Conservation (phyloP, 2,888 invertebrate species). For the Meghimatium bilineatum region DNA sequence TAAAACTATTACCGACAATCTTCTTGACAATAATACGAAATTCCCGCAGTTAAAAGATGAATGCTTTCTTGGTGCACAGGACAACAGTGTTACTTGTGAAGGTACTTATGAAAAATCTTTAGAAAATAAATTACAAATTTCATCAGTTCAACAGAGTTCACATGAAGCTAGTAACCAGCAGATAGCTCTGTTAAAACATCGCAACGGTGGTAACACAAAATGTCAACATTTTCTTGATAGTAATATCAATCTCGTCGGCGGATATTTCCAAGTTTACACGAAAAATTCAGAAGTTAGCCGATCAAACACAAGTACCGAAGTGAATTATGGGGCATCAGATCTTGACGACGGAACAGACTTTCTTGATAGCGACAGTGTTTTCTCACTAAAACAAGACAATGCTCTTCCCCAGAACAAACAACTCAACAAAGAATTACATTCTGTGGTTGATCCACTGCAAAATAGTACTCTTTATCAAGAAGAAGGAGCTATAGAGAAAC, state of each 20-base stretch:
- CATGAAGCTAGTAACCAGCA: not conserved
- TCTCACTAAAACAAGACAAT: not conserved
- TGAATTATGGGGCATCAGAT: slow-evolving; percentile 2
- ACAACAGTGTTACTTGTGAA: not conserved
- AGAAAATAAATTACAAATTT: not conserved
- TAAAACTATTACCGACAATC: not conserved
- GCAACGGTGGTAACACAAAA: not conserved
- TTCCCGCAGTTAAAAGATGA: too few species aligned
- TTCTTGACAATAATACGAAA: not conserved
- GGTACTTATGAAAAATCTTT: not conserved
- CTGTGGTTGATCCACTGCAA: not conserved
- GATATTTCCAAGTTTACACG: not conserved
- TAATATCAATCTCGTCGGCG: not conserved
- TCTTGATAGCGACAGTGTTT: slow-evolving; percentile 17
- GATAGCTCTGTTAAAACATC: not conserved
- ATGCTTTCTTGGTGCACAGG: not conserved
- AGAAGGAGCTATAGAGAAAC: not conserved
- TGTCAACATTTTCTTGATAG: not conserved
- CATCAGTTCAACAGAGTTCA: not conserved
- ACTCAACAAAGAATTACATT: not conserved
- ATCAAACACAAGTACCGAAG: slow-evolving; percentile 3
- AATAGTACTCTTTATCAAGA: too few species aligned
- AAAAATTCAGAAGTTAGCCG: not conserved
- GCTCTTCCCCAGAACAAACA: too few species aligned
- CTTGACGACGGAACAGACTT: not conserved